Base-by-base conservation (phyloP, 37 sponge, comb jelly and placozoan genomes). In the Tethya wilhelma region DNA sequence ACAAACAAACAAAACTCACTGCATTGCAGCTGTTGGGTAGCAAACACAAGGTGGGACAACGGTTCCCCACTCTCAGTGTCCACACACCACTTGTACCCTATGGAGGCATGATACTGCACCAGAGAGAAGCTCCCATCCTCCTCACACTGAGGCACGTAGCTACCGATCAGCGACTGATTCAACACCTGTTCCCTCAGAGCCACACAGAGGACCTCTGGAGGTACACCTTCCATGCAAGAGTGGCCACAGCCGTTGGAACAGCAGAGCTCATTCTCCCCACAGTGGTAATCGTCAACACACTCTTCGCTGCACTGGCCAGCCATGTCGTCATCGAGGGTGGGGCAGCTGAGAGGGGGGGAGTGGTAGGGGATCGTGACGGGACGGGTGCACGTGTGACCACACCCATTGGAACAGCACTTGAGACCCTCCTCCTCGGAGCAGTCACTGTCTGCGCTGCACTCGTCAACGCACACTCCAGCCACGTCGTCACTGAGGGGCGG, bases 241-340 rank as follows among this genome's bases (percentile, higher is more conserved):
- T 77, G 83, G 45, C 90, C 90, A 79, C 90, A 90, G 41, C 90
- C 85, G 84, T 90, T 90, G 75, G 90, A 79, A 55, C 90, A 90
- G 67, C 90, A 90, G 43, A 67, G 66, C 39, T 84, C 66, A 12
- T 69, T 69, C 0, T 1, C 42, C 26, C 31, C 64, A 20, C 62
- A 46, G 20, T 32, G 37, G 0, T 38, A 43, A 31, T 39, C 39
- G 17, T 62, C 33, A 26, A 20, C 55, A 79, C 87, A 87, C 12
- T 58, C 60, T 38, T 74, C 68, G 5, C 23, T 32, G 34, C 86
- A 86, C 1, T 58, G 40, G 9, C 82, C 87, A 0, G 36, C 69
- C 4, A 43, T 49, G 28, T 77, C 78, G 20, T 59, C 55, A n/a
- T 38, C 62, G 44, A 30, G 29, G 14, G 56, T 44, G 29, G 87